Conservation (phyloP, 2,888 invertebrate genomes). For the Drosophila infuscata region DNA sequence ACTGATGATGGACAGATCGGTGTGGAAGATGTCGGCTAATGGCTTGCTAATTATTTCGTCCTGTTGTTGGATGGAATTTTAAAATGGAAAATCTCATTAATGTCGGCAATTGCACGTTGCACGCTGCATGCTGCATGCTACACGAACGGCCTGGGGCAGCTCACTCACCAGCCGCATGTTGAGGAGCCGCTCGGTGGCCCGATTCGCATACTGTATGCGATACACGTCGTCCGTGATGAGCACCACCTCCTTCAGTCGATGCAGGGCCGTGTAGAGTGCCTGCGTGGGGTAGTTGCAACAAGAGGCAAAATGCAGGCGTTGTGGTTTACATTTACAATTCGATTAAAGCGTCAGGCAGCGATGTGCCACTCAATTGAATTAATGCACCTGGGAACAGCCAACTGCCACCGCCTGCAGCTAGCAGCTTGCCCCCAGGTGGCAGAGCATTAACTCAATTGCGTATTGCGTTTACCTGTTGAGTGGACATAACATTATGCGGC, state of each 20-base stretch:
- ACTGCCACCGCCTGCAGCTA: background rate
- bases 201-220: slow-evolving; percentile 94
- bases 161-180: slow-evolving; percentile 88
- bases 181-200: slow-evolving; percentile 92
- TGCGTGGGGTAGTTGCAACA: slow-evolving; percentile 75
- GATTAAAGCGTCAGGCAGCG: slow-evolving; percentile 42
- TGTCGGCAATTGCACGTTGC: slow-evolving; percentile 26
- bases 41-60: slow-evolving; percentile 85
- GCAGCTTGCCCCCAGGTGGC: background rate
- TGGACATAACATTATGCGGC: slow-evolving; percentile 91
- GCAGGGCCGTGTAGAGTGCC: slow-evolving; percentile 93
- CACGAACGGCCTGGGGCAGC: slow-evolving; percentile 76
- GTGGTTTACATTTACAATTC: slow-evolving; percentile 58
- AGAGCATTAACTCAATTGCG: slow-evolving; percentile 63
- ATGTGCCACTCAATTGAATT: slow-evolving; percentile 61
- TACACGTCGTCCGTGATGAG: slow-evolving; percentile 94
- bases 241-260: slow-evolving; percentile 93
- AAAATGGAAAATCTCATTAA: slow-evolving; percentile 65
- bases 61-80: slow-evolving; percentile 58
- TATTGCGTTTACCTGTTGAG: slow-evolving; percentile 85
- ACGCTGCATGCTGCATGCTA: background rate
- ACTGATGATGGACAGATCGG: slow-evolving; percentile 86
- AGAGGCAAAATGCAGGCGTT: slow-evolving; percentile 4
- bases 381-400: slow-evolving; percentile 33
- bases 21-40: slow-evolving; percentile 84